Evolutionary conservation across 2,888 invertebrate genomes (phyloP).

Genomic region (Eilema sororculum): DNA sequence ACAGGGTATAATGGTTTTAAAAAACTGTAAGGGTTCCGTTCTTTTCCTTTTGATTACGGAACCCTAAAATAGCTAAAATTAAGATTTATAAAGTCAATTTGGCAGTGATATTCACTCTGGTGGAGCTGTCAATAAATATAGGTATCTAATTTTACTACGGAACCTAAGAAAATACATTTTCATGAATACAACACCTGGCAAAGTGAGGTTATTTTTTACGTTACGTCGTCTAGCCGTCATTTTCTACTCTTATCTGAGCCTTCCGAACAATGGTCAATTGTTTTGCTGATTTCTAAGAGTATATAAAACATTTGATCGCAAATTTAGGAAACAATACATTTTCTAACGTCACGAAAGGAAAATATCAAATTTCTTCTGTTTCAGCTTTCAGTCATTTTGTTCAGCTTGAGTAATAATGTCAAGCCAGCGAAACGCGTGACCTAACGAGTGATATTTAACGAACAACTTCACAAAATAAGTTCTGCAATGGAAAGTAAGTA

Average conservation of each 20-base stretch:
- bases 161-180: conserved; percentile 6
- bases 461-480: conserved; percentile 5
- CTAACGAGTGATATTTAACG: conserved; percentile 31
- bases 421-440: conserved; percentile 27
- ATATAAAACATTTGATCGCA: conserved; percentile 70
- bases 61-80: no score
- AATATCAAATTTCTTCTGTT: conserved; percentile 54
- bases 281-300: conserved; percentile 63
- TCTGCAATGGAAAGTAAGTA: conserved; percentile 49
- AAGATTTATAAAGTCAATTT: no score
- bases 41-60: no score
- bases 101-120: no score
- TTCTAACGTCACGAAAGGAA: conserved; percentile 48
- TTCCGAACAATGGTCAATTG: conserved; percentile 78
- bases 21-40: no score
- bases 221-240: conserved; percentile 33
- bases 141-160: not conserved
- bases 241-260: conserved; percentile 62
- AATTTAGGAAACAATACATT: conserved; percentile 59
- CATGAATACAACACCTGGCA: conserved; percentile 34
- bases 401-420: conserved; percentile 44
- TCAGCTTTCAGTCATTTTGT: conserved; percentile 48
- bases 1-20: no score
- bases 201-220: conserved; percentile 34
- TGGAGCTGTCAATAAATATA: not conserved